phyloP scores from a whole-genome alignment of 2,888 invertebrate species.

The Ichneumoninae sp. region DNA sequence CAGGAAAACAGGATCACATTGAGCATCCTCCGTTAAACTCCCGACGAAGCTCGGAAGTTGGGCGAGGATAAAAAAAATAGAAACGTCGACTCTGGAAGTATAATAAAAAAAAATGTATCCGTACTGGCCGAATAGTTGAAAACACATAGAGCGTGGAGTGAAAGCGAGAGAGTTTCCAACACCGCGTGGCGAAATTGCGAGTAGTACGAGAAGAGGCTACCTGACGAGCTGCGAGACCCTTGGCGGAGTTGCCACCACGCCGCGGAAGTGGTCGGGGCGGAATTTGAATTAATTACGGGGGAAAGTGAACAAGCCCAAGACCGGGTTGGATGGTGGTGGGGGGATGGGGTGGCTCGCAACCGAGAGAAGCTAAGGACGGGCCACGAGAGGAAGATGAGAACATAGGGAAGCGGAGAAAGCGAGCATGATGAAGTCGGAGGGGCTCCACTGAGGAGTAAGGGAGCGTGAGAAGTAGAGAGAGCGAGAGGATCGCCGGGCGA shows the following conservation, averaged over 20 bases:
- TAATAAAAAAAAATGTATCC: slow-evolving; percentile 50
- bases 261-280: slow-evolving; percentile 70
- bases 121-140: slow-evolving; percentile 31
- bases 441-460: slow-evolving; percentile 30
- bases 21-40: slow-evolving; percentile 10
- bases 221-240: slow-evolving; percentile 62
- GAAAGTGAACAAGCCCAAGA: slow-evolving; percentile 72
- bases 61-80: not conserved
- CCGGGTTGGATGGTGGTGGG: slow-evolving; percentile 65
- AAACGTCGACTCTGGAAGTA: slow-evolving; percentile 22
- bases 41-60: slow-evolving; percentile 10
- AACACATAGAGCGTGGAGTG: slow-evolving; percentile 28
- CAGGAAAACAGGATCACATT: slow-evolving; percentile 2
- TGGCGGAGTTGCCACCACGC: slow-evolving; percentile 60
- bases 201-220: slow-evolving; percentile 41
- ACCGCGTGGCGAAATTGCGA: slow-evolving; percentile 59
- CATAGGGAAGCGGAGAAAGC: slow-evolving; percentile 55
- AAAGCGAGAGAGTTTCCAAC: slow-evolving; percentile 45
- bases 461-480: slow-evolving; percentile 58
- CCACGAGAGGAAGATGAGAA: slow-evolving; percentile 43
- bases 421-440: slow-evolving; percentile 61
- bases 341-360: slow-evolving; percentile 51
- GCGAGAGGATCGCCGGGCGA: slow-evolving; percentile 63
- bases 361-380: slow-evolving; percentile 42
- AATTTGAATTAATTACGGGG: slow-evolving; percentile 78